Percentiles rank a stretch among this genome's conserved stretches.
Conservation (phyloP, 2,888 invertebrate genomes). For the Erebia aethiops region DNA sequence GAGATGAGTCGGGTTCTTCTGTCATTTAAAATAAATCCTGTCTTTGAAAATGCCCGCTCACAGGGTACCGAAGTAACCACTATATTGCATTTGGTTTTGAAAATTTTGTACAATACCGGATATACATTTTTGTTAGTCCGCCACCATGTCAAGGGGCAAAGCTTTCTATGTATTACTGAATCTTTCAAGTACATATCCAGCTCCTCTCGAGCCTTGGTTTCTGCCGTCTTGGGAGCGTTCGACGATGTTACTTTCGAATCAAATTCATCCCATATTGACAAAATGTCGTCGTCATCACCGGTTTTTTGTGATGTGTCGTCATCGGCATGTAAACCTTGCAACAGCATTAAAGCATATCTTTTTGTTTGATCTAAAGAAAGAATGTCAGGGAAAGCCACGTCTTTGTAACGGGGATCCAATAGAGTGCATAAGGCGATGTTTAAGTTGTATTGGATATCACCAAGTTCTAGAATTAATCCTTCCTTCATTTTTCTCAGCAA, state of each 20-base stretch:
- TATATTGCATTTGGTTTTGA: background rate
- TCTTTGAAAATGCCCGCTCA: background rate
- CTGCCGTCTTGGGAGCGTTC: background rate
- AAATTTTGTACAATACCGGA: background rate
- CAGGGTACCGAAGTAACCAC: background rate
- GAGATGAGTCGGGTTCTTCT: background rate
- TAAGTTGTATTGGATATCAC: background rate
- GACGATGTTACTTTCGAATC: background rate
- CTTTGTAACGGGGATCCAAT: background rate
- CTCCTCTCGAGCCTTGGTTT: background rate
- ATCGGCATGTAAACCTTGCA: background rate
- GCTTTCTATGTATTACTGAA: background rate
- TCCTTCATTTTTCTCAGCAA: background rate
- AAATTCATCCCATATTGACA: background rate
- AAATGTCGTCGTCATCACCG: background rate
- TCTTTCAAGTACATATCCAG: background rate
- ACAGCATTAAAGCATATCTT: background rate
- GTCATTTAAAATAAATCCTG: background rate
- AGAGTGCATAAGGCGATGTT: background rate
- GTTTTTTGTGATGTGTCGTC: background rate
- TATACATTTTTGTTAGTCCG: background rate
- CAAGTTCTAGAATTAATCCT: background rate
- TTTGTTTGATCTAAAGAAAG: background rate
- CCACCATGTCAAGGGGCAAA: background rate
- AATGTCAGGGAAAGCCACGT: background rate